Evolutionary conservation across 2,113 vertebrate species (phyloP).

Genomic region (Etia nguti): DNA sequence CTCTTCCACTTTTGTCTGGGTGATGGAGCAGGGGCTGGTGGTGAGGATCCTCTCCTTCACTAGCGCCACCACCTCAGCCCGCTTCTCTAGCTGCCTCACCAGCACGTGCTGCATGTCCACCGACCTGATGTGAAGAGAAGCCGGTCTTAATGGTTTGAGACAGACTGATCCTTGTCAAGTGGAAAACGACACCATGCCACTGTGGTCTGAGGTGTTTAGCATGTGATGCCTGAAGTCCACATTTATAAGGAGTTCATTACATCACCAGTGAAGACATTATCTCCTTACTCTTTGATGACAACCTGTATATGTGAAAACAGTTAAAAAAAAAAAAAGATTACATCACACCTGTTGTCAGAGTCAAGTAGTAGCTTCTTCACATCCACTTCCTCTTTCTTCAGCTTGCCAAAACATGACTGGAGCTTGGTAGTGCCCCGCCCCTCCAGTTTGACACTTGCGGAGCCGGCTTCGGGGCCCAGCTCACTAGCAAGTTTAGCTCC

Average conservation of each 20-base stretch:
- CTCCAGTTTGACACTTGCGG: constrained; percentile 53
- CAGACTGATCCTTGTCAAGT: not conserved
- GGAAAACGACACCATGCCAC: not conserved
- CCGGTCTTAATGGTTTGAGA: not conserved
- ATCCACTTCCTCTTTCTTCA: constrained; percentile 83
- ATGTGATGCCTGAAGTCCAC: not conserved
- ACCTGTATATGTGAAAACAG: not conserved
- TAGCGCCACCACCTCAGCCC: constrained; percentile 75
- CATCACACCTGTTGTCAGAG: constrained; percentile 71
- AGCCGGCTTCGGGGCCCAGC: constrained; percentile 57
- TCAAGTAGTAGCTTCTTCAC: constrained; percentile 80
- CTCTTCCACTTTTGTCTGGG: constrained; percentile 60
- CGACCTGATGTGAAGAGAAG: constrained; percentile 44
- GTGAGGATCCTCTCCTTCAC: constrained; percentile 86
- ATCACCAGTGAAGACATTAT: not conserved
- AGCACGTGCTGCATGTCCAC: constrained; percentile 76
- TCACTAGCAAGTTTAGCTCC: constrained; percentile 60
- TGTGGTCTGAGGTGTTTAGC: not conserved
- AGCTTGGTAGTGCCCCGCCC: constrained; percentile 72
- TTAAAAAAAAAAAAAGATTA: not conserved
- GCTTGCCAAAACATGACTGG: constrained; percentile 78
- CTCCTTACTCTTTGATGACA: not conserved
- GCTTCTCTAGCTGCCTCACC: constrained; percentile 77
- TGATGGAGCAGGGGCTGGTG: constrained; percentile 74
- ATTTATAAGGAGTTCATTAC: not conserved